Evolutionary conservation across 2,888 invertebrate species (phyloP), one percentile per base, ranked within the genome.

Genomic region (Apantesis nais): DNA sequence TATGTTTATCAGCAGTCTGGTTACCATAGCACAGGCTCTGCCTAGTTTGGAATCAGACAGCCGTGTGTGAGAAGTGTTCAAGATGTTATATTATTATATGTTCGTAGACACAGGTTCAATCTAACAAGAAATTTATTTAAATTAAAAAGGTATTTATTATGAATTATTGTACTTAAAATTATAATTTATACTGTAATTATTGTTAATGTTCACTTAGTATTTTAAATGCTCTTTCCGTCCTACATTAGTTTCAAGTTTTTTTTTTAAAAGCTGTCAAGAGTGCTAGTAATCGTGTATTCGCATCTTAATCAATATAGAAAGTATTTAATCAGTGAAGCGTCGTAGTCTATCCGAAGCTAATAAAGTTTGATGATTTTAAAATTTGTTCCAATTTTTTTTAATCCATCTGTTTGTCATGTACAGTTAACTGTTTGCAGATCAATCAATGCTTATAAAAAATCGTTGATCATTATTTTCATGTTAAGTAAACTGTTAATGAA

Each of bases 381-480:
- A 65, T 65, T n/a, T 65, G 31, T 52, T 52, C 48, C 14, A 25
- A 52, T 31, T 65, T 37, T 52, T 63, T 65, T 62, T 62, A 39
- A 61, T 55, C 31, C 52, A 70, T 70, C 19, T 67, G 62, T 74
- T 74, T 73, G 82, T 73, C 79, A 70, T 65, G 62, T 69, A 34
- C 58, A 69, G 37, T 31, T 76, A 79, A 76, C 82, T 74, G 75
- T 72, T 63, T 29, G 31, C 7, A 25, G 61, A 73, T 79, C 78
- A 81, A 74, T 71, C 61, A 73, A 79, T 71, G 73, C 71, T 61
- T 64, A 78, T 73, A 78, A 75, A 60, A 3, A 29, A 65, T 66
- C n/a, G 16, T 48, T 64, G 61, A 71, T 71, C 39, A 25, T 68
- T 63, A 44, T 68, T 58, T 58, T 68, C 37, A 66, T 62, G 34